phyloP scores from a whole-genome alignment of 1,140 invertebrate genomes.

The Drosophila seguyi region DNA sequence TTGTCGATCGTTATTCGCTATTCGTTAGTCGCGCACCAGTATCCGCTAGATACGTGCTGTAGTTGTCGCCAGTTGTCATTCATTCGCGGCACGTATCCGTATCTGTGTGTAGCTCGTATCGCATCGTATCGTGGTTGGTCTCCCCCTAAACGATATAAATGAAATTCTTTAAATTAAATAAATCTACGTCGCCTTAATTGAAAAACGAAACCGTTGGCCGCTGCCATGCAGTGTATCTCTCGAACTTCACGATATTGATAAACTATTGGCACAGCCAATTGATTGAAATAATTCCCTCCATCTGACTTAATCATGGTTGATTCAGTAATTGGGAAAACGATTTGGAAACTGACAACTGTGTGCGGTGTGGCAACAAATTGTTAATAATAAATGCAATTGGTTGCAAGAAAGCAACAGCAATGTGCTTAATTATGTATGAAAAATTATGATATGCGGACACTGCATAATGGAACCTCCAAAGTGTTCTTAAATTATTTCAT shows the following conservation, averaged over 20 bases:
- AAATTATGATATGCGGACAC: background rate
- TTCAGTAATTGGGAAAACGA: slow-evolving; percentile 42
- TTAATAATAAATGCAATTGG: slow-evolving; percentile 9
- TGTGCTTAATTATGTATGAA: slow-evolving; percentile 5
- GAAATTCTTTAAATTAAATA: slow-evolving; percentile 79
- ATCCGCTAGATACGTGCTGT: slow-evolving; percentile 53
- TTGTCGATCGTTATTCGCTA: slow-evolving; percentile 29
- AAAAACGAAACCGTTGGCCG: slow-evolving; percentile 39
- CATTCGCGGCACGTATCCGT: slow-evolving; percentile 63
- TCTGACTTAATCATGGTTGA: slow-evolving; percentile 55
- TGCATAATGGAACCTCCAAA: background rate
- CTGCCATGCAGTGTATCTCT: slow-evolving; percentile 2
- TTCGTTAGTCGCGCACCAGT: slow-evolving; percentile 30
- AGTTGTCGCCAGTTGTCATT: slow-evolving; percentile 53
- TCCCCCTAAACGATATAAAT: slow-evolving; percentile 41
- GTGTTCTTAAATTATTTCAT: background rate
- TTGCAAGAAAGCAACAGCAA: slow-evolving; percentile 8
- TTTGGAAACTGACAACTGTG: slow-evolving; percentile 12
- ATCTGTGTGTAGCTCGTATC: slow-evolving; percentile 19
- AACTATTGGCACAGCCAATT: slow-evolving; percentile 55
- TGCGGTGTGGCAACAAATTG: slow-evolving; percentile 26
- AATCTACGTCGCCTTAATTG: slow-evolving; percentile 61
- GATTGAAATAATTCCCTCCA: slow-evolving; percentile 40
- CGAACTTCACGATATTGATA: slow-evolving; percentile 39
- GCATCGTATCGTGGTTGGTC: slow-evolving; percentile 40